Percentiles rank a stretch among this genome's conserved stretches.
These are phyloP conservation scores for Brachionichthys hirsutus DNA, from an alignment of 2,113 vertebrate genomes.

Conservation along the genomic window DNA sequence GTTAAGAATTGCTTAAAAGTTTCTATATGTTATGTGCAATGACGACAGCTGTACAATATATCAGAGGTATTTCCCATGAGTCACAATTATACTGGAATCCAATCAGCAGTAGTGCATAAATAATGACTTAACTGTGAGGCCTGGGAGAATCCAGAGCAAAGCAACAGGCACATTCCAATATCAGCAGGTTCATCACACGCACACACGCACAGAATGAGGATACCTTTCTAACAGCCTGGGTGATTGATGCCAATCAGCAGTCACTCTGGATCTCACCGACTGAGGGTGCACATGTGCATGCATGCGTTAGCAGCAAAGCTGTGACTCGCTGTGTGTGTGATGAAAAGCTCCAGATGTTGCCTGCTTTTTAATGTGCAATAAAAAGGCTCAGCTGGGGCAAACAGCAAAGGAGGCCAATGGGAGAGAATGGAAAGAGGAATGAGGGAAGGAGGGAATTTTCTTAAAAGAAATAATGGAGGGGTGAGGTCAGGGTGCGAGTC, in stretches of 20 bases:
- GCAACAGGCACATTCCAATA: constrained; percentile 61
- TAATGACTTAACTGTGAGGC: constrained; percentile 58
- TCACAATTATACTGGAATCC: constrained; percentile 61
- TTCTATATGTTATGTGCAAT: not conserved
- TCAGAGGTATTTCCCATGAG: constrained; percentile 55
- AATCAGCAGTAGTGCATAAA: constrained; percentile 66
- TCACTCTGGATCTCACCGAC: constrained; percentile 64
- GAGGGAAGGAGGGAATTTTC: constrained; percentile 77
- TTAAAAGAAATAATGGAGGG: constrained; percentile 78
- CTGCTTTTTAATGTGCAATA: constrained; percentile 87
- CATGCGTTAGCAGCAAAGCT: constrained; percentile 72
- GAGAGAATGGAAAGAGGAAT: constrained; percentile 81
- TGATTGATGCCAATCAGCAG: constrained; percentile 75
- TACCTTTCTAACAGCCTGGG: constrained; percentile 65
- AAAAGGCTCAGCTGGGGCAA: constrained; percentile 89
- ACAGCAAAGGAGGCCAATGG: constrained; percentile 75
- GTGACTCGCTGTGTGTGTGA: constrained; percentile 71
- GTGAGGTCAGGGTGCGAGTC: constrained; percentile 77
- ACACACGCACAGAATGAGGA: constrained; percentile 32
- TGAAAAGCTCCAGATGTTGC: constrained; percentile 89
- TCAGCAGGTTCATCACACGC: constrained; percentile 54
- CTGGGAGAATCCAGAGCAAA: constrained; percentile 55
- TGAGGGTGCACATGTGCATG: constrained; percentile 58
- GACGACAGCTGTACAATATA: constrained; percentile 20
- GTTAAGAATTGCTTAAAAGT: too few relatives aligned